phyloP scores from a whole-genome alignment of 2,888 invertebrate genomes.

The Phymatocera aterrima region DNA sequence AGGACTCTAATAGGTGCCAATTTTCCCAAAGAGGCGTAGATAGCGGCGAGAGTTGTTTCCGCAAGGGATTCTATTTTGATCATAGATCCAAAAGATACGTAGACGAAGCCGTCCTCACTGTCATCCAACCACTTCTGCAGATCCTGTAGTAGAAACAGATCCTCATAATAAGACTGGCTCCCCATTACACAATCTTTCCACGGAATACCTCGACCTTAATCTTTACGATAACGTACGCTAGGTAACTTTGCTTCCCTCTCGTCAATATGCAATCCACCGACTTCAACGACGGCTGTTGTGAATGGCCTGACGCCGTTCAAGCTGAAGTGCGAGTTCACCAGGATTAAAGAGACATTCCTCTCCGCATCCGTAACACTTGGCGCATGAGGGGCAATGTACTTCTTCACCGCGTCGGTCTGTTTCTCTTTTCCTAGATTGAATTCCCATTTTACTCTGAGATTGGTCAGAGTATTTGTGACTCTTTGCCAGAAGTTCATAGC shows the following conservation, averaged over 20 bases:
- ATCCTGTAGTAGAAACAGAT: too few species aligned
- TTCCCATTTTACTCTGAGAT: neutral
- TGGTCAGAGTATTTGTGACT: conserved; percentile 51
- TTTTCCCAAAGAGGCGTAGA: conserved; percentile 60
- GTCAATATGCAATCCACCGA: conserved; percentile 77
- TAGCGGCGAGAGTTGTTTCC: conserved; percentile 48
- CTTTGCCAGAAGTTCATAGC: conserved; percentile 59
- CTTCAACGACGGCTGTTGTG: conserved; percentile 75
- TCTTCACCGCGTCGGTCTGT: conserved; percentile 56
- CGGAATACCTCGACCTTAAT: neutral
- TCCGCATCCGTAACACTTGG: conserved; percentile 73
- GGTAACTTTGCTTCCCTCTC: conserved; percentile 54
- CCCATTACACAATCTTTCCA: neutral
- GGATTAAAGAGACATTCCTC: conserved; percentile 74
- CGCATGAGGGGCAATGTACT: conserved; percentile 59
- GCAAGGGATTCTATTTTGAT: conserved; percentile 60
- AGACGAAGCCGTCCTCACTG: conserved; percentile 49
- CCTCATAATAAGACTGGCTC: neutral
- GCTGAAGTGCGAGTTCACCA: conserved; percentile 76
- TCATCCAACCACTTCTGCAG: conserved; percentile 58
- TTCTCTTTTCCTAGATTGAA: conserved; percentile 50
- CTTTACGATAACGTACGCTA: conserved; percentile 59
- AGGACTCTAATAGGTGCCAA: conserved; percentile 60
- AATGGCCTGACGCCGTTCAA: conserved; percentile 75
- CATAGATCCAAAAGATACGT: conserved; percentile 62